Evolutionary conservation across 2,113 vertebrate species (phyloP).

Genomic region (Cyprinodon tularosa): DNA sequence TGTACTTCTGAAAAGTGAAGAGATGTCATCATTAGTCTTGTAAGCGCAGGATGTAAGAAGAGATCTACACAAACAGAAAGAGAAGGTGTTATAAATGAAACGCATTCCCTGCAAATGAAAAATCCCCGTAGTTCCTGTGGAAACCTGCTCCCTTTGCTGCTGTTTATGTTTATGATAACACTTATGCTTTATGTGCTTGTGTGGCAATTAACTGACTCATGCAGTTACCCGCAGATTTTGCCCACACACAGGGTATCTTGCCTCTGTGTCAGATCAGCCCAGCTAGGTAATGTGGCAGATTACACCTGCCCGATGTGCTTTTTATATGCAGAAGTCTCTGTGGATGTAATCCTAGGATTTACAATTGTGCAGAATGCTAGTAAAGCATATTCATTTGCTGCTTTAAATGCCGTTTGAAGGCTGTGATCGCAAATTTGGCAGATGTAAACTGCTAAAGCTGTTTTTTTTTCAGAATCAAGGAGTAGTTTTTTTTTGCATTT

Average conservation of each 20-base stretch:
- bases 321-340: conserved; percentile 58
- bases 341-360: conserved; percentile 78
- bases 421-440: conserved; percentile 44
- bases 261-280: conserved; percentile 41
- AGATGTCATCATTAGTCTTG: conserved; percentile 16
- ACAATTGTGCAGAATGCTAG: conserved; percentile 46
- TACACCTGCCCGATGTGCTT: conserved; percentile 70
- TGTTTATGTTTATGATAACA: conserved; percentile 33
- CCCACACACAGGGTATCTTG: conserved; percentile 33
- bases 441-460: conserved; percentile 20
- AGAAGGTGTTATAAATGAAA: conserved; percentile 23
- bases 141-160: conserved; percentile 14
- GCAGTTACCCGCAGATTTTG: conserved; percentile 22
- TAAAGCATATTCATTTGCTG: conserved; percentile 29
- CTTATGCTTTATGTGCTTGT: conserved; percentile 21
- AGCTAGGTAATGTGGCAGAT: conserved; percentile 67
- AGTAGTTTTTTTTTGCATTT: conserved; percentile 16
- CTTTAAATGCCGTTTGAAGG: conserved; percentile 33
- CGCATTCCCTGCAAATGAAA: conserved; percentile 26
- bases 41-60: conserved; percentile 12
- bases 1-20: conserved; percentile 12
- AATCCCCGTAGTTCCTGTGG: conserved; percentile 24
- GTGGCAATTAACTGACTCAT: conserved; percentile 53
- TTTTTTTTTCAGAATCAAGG: conserved; percentile 34
- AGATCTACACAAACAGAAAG: conserved; percentile 14